These are phyloP conservation scores for Platyura marginata DNA, from an alignment of 1,140 invertebrate genomes.

Conservation along the genomic window DNA sequence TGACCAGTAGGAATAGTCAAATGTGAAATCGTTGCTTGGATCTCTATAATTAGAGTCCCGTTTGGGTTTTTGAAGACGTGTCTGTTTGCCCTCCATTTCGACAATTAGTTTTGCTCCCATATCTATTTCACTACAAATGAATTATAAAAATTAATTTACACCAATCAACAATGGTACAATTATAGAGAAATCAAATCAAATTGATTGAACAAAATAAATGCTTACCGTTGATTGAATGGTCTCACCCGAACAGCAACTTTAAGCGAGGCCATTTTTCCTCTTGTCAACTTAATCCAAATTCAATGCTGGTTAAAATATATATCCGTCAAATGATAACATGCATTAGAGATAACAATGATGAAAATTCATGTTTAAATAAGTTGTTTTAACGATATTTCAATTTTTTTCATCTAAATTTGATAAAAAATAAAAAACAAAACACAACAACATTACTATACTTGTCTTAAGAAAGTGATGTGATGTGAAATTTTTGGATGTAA, in stretches of 20 bases:
- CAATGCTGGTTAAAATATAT: too few species aligned
- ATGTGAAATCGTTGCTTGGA: conserved; percentile 75
- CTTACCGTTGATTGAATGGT: conserved; percentile 43
- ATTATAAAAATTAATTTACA: not conserved
- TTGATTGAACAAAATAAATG: not conserved
- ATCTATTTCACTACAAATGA: conserved; percentile 47
- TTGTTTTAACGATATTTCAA: too few species aligned
- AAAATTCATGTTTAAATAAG: too few species aligned
- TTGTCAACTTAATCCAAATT: too few species aligned
- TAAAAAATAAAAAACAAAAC: too few species aligned
- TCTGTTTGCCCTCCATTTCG: conserved; percentile 74
- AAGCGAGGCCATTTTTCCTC: conserved; percentile 36
- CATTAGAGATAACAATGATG: too few species aligned
- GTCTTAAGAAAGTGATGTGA: too few species aligned
- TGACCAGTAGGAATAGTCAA: conserved; percentile 88
- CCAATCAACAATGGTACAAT: not conserved
- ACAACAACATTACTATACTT: too few species aligned
- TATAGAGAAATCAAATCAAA: not conserved
- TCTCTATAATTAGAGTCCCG: conserved; percentile 33
- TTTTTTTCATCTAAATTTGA: too few species aligned
- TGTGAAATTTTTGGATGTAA: too few species aligned
- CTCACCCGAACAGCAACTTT: conserved; percentile 46
- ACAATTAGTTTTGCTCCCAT: conserved; percentile 69
- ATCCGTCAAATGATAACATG: too few species aligned
- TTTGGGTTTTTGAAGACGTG: conserved; percentile 61